phyloP scores from a whole-genome alignment of 1,140 invertebrate species.

The Microplitis mediator region DNA sequence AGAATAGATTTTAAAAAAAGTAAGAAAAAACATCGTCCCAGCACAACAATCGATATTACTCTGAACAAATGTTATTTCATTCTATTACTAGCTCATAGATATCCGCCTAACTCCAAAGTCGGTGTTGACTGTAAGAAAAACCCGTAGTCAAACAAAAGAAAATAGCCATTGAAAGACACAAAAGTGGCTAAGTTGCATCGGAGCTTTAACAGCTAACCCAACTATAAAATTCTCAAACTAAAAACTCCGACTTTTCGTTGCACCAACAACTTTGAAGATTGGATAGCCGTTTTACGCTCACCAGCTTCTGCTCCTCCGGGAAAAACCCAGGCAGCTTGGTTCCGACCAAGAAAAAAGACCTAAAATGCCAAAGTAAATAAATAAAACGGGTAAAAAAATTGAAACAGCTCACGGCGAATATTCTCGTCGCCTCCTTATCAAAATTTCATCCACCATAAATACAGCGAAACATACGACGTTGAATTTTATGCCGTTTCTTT shows the following conservation, averaged over 20 bases:
- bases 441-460: constrained; percentile 15
- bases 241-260: neutral
- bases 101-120: no score
- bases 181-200: neutral
- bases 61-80: neutral
- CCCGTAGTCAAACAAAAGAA: neutral
- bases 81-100: no score
- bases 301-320: neutral
- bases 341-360: neutral
- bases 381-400: neutral
- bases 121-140: neutral
- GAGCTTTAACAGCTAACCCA: neutral
- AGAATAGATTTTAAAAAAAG: no score
- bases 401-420: constrained; percentile 4
- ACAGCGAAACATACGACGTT: neutral
- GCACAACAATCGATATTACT: no score
- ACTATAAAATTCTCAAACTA: neutral
- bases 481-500: neutral
- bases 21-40: no score
- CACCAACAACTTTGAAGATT: constrained; percentile 18
- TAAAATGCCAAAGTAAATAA: neutral
- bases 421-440: constrained; percentile 23
- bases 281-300: constrained; percentile 22
- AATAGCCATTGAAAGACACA: neutral
- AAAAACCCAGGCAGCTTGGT: neutral